Conservation (phyloP, 2,888 invertebrate genomes). For the Harpalus rubripes region DNA sequence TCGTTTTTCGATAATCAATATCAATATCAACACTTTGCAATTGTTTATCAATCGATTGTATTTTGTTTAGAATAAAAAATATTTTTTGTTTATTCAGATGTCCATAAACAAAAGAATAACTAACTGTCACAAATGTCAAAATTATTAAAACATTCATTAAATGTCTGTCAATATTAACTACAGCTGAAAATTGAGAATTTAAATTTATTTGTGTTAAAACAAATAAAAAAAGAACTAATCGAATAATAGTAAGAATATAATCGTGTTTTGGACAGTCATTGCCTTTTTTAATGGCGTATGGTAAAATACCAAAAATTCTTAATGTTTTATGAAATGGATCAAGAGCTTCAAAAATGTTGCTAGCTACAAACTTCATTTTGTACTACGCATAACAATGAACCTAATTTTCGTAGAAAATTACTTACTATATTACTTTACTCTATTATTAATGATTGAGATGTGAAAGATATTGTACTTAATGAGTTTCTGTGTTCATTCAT, state of each 20-base stretch:
- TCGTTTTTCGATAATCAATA: neutral
- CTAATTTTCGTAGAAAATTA: no score
- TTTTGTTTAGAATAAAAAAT: neutral
- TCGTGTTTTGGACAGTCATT: neutral
- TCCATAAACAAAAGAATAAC: neutral
- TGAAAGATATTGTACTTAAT: no score
- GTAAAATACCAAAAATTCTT: conserved; percentile 14
- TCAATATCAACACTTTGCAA: neutral
- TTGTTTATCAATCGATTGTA: neutral
- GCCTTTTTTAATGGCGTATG: conserved; percentile 16
- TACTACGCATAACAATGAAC: neutral
- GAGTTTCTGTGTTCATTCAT: no score
- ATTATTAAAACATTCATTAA: neutral
- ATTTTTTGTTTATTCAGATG: neutral
- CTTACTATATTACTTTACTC: no score
- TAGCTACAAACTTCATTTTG: neutral
- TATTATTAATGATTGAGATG: no score
- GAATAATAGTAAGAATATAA: neutral
- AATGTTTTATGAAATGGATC: neutral
- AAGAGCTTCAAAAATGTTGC: conserved; percentile 27
- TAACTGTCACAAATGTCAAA: neutral
- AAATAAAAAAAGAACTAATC: neutral
- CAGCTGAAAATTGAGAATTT: neutral
- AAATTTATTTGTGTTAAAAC: neutral
- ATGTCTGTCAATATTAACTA: neutral